Evolutionary conservation across 2,113 vertebrate species (phyloP), one percentile per base, ranked within the genome.

Genomic region (Sisor rabdophorus): DNA sequence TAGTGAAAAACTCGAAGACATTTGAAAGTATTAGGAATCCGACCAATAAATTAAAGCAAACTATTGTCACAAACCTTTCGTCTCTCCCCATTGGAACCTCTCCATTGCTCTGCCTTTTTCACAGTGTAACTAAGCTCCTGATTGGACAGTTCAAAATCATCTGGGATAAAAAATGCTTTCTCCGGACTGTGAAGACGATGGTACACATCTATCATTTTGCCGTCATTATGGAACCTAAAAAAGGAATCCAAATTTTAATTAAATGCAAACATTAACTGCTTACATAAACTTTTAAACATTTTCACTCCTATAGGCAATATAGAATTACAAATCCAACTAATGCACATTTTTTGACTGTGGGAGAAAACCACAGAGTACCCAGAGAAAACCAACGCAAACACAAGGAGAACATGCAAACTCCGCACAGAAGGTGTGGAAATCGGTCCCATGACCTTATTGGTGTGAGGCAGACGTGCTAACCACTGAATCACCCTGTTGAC

Each of bases 31-130:
- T 48, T 48, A 50, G 50, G 20, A 36, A 28, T 36, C 19, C 30
- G 11, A 47, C 12, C 26, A 47, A 26, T 32, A 10, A 3, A 20
- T 20, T 22, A 19, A 20, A 20, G 16, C 36, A 26, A 65, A 28
- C 44, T 47, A 55, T 64, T 11, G 26, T 15, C 52, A 80, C 93
- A 91, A 85, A 96, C 96, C 93, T 95, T 92, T 13, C 92, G 92
- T 82, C 94, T 93, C 84, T 96, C 95, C 53, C 95, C 95, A 0
- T 82, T 90, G 84, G 90, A 88, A 79, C 95, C 96, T 88, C 96
- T 91, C 96, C 96, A 98, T 78, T 96, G 95, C 84, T 94, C 90
- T 13, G 94, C 91, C 50, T 92, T 96, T 85, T 95, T 95, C 53
- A 97, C 87, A 47, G 96, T 91, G 81, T 92, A 93, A 86, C 91